These are phyloP conservation scores for Geopemphigus sp. DNA, from an alignment of 1,140 invertebrate genomes.

Conservation along the genomic window DNA sequence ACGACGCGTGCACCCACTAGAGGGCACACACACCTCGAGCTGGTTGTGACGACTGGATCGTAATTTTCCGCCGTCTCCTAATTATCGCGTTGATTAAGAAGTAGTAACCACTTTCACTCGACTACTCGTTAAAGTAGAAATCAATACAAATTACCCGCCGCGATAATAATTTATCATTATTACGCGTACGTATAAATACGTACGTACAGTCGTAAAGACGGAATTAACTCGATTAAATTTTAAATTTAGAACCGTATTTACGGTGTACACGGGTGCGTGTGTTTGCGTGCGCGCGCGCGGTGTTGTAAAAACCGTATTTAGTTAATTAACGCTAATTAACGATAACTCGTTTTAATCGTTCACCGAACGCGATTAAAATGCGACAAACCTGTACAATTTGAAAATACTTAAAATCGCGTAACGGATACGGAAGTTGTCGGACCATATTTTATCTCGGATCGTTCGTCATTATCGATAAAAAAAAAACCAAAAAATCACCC, in stretches of 20 bases:
- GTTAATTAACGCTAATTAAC: neutral
- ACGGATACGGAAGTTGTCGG: neutral
- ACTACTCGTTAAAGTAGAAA: neutral
- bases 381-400: neutral
- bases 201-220: too few relatives aligned
- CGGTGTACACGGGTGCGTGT: neutral
- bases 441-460: too few relatives aligned
- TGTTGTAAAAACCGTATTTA: neutral
- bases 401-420: neutral
- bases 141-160: neutral
- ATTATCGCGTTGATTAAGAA: neutral
- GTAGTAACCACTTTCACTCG: neutral
- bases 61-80: neutral
- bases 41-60: too few relatives aligned
- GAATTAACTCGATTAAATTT: neutral
- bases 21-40: neutral
- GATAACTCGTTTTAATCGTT: conserved; percentile 1
- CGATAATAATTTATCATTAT: too few relatives aligned
- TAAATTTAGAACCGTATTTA: neutral
- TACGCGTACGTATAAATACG: too few relatives aligned
- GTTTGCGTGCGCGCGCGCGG: too few relatives aligned
- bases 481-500: too few relatives aligned
- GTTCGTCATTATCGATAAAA: too few relatives aligned
- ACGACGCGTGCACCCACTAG: neutral
- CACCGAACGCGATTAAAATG: neutral